These are phyloP conservation scores for Drosophila rufa DNA, from an alignment of 1,140 invertebrate species.

Conservation along the genomic window DNA sequence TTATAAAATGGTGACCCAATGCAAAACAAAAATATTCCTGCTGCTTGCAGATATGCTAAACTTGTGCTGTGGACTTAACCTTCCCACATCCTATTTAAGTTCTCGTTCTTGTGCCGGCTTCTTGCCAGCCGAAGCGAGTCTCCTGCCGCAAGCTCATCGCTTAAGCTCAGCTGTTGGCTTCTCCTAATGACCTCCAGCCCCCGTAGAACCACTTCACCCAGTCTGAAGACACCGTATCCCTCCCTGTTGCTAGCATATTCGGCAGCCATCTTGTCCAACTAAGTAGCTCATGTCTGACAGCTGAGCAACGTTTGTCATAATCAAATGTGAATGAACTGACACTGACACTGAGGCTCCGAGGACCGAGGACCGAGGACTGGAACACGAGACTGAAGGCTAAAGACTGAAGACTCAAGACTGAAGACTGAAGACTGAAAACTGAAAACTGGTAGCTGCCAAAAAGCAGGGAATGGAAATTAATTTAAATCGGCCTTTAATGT, in stretches of 20 bases:
- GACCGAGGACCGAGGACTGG: conserved; percentile 26
- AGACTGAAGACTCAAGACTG: conserved; percentile 4
- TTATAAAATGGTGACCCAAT: no score
- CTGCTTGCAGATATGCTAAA: background rate
- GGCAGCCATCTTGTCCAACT: conserved; percentile 67
- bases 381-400: conserved; percentile 9
- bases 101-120: background rate
- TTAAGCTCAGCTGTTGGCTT: conserved; percentile 77
- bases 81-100: conserved; percentile 7
- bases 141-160: conserved; percentile 33
- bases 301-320: conserved; percentile 83
- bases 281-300: conserved; percentile 79
- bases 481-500: conserved; percentile 85
- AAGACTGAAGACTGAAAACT: conserved; percentile 21
- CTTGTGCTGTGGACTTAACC: no score
- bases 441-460: conserved; percentile 67
- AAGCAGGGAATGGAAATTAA: conserved; percentile 75
- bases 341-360: conserved; percentile 46
- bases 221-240: conserved; percentile 15
- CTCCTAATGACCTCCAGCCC: conserved; percentile 63
- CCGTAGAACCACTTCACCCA: conserved; percentile 29
- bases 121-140: background rate
- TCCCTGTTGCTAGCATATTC: conserved; percentile 9
- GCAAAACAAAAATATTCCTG: background rate
- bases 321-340: conserved; percentile 79